phyloP scores from a whole-genome alignment of 64 coral and sea anemone genomes.

The Pocillopora verrucosa region DNA sequence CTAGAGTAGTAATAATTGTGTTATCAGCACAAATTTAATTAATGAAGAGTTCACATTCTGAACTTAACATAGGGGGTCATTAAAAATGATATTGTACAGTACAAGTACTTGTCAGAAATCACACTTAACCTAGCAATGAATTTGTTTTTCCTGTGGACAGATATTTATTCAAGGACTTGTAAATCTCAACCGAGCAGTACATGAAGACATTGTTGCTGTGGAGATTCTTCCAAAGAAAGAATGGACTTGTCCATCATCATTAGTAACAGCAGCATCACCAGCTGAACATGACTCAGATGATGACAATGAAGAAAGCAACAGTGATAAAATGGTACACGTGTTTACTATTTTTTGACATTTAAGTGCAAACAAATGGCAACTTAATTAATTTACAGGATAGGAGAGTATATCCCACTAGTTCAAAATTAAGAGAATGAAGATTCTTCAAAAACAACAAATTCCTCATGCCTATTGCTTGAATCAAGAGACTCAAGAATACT shows the following conservation, averaged over 20 bases:
- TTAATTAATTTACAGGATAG: too few relatives aligned
- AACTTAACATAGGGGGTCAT: too few relatives aligned
- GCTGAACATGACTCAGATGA: constrained; percentile 55
- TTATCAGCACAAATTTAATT: too few relatives aligned
- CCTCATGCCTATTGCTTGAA: too few relatives aligned
- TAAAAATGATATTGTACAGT: background rate
- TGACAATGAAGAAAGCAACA: constrained; percentile 32
- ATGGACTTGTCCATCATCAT: constrained; percentile 85
- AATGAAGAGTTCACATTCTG: too few relatives aligned
- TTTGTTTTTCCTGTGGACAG: constrained; percentile 37
- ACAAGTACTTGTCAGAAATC: background rate
- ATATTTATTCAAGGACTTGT: constrained; percentile 92
- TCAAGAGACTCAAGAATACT: too few relatives aligned
- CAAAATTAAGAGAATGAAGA: too few relatives aligned
- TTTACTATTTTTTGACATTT: background rate
- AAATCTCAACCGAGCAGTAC: constrained; percentile 92
- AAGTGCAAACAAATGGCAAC: too few relatives aligned
- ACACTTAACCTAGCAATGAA: background rate
- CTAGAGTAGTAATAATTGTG: too few relatives aligned
- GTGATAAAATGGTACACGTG: background rate
- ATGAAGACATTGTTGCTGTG: constrained; percentile 89
- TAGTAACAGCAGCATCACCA: constrained; percentile 61
- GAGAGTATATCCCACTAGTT: too few relatives aligned
- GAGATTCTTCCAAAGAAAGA: constrained; percentile 75
- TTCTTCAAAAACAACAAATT: too few relatives aligned